phyloP scores from a whole-genome alignment of 2,888 invertebrate species.

The Acrocyrtus sp. region DNA sequence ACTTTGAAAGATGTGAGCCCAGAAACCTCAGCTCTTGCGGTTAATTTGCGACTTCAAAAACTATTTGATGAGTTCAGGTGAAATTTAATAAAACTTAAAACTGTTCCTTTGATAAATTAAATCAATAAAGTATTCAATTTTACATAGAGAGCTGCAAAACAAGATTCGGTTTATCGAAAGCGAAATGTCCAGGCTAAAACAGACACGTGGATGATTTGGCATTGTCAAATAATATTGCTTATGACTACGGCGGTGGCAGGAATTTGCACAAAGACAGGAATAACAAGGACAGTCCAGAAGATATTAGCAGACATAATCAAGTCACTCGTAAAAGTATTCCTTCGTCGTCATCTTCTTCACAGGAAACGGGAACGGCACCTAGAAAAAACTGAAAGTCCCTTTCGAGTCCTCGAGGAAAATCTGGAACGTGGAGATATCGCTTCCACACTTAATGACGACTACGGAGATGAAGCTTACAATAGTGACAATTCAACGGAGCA shows the following conservation, averaged over 20 bases:
- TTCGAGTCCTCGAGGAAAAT: constrained; percentile 53
- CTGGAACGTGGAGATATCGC: constrained; percentile 62
- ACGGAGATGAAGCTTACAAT: constrained; percentile 49
- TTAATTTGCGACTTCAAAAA: constrained; percentile 22
- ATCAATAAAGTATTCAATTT: too few relatives aligned
- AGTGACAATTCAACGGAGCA: constrained; percentile 51
- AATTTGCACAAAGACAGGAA: neutral
- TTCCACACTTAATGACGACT: constrained; percentile 60
- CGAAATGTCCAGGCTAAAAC: constrained; percentile 25
- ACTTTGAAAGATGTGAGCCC: neutral
- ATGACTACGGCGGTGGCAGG: constrained; percentile 11
- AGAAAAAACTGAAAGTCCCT: constrained; percentile 3
- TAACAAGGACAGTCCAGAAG: neutral
- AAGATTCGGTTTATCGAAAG: constrained; percentile 30
- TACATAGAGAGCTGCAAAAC: constrained; percentile 37
- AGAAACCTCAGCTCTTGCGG: neutral
- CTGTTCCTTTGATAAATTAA: too few relatives aligned
- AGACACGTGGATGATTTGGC: constrained; percentile 28
- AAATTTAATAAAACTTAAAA: neutral
- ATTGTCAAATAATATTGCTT: constrained; percentile 3
- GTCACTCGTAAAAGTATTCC: neutral
- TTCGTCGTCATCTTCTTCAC: neutral
- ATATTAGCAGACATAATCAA: neutral
- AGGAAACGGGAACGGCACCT: constrained; percentile 1
- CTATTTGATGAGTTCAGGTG: constrained; percentile 33